Evolutionary conservation across 2,888 invertebrate genomes (phyloP).

Genomic region (Lochmaea crataegi): DNA sequence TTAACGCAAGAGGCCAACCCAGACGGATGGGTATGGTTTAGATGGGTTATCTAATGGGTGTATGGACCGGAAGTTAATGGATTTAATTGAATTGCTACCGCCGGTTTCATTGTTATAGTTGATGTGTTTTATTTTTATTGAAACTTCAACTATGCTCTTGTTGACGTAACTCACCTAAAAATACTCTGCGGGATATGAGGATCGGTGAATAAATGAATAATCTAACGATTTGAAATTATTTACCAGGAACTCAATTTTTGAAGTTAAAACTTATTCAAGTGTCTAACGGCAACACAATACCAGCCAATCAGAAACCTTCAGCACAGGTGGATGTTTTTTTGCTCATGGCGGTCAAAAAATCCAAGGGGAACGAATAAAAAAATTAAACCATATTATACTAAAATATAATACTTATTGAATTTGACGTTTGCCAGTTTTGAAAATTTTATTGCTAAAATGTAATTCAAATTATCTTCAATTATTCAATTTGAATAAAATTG

Average conservation of each 20-base stretch:
- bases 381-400: too few species aligned
- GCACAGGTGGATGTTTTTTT: too few species aligned
- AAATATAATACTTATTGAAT: too few species aligned
- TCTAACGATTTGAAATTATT: neutral
- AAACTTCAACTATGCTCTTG: slow-evolving; percentile 5
- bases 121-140: slow-evolving; percentile 13
- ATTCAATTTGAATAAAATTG: neutral
- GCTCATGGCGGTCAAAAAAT: too few species aligned
- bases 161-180: slow-evolving; percentile 13
- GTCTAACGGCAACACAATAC: too few species aligned
- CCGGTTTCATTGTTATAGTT: slow-evolving; percentile 11
- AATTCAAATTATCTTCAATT: too few species aligned
- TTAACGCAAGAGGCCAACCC: slow-evolving; percentile 51
- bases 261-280: too few species aligned
- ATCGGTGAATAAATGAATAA: neutral
- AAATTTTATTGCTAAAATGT: too few species aligned
- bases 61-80: slow-evolving; percentile 43
- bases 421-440: too few species aligned
- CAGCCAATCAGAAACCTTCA: too few species aligned
- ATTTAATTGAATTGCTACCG: slow-evolving; percentile 37
- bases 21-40: slow-evolving; percentile 43
- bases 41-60: slow-evolving; percentile 44
- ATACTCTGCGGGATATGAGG: slow-evolving; percentile 3
- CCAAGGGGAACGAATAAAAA: too few species aligned
- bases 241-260: too few species aligned